A percentile compares a stretch with the other conserved stretches of the same genome.
phyloP scores from a whole-genome alignment of 2,113 vertebrate genomes.

The Nibea coibor region DNA sequence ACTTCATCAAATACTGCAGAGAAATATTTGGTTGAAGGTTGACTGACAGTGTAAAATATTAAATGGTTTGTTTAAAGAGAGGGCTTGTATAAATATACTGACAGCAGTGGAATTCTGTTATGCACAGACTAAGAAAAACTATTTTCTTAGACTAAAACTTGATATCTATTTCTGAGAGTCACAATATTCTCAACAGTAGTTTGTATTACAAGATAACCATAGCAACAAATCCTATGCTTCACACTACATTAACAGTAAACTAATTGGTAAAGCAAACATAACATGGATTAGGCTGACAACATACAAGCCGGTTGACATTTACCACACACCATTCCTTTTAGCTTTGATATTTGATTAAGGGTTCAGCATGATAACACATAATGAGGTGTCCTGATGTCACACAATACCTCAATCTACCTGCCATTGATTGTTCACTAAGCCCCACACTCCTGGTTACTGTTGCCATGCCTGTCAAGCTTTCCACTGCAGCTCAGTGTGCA shows the following conservation, averaged over 20 bases:
- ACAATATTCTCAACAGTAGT: not conserved
- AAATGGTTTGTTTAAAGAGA: not conserved
- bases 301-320: not conserved
- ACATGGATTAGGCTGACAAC: not conserved
- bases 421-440: not conserved
- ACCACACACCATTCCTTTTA: too few species aligned
- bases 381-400: not conserved
- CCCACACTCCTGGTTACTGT: not conserved
- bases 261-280: not conserved
- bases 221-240: not conserved
- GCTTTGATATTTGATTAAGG: not conserved
- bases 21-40: conserved; percentile 4
- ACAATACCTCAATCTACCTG: not conserved
- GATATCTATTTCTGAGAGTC: not conserved
- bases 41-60: conserved; percentile 3
- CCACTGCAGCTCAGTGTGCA: not conserved
- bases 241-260: not conserved
- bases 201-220: not conserved
- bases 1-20: not conserved
- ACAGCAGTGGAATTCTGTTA: not conserved
- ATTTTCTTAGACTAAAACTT: too few species aligned
- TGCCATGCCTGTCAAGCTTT: not conserved
- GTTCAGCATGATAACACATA: not conserved
- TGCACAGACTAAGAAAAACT: not conserved
- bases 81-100: not conserved